These are phyloP conservation scores for Coreius guichenoti DNA, from an alignment of 2,797 vertebrate species.

Conservation along the genomic window DNA sequence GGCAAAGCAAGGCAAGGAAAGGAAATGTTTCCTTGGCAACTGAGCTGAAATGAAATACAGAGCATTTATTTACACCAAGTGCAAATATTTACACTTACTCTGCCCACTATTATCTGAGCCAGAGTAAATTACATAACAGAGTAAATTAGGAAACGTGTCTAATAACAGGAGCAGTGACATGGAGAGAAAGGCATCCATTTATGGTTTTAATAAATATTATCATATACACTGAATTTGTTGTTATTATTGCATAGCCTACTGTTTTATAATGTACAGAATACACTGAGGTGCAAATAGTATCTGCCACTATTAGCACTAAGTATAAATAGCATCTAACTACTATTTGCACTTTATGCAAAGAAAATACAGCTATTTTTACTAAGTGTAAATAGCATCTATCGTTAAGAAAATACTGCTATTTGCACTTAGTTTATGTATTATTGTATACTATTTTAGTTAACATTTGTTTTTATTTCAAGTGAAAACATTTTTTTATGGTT, in stretches of 20 bases:
- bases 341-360: background rate
- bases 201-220: background rate
- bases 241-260: background rate
- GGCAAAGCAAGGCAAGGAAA: background rate
- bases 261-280: background rate
- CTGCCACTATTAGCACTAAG: no score
- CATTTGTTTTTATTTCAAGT: background rate
- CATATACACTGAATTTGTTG: background rate
- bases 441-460: background rate
- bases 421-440: background rate
- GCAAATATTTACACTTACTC: background rate
- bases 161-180: background rate
- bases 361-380: background rate
- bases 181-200: background rate
- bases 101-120: background rate
- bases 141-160: background rate
- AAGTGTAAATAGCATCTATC: no score
- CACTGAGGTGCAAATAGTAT: no score
- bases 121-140: background rate
- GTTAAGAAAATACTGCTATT: no score
- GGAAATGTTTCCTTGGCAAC: background rate
- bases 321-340: no score
- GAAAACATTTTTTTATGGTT: background rate
- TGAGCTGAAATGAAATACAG: background rate
- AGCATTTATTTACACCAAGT: background rate